phyloP scores from a whole-genome alignment of 2,113 vertebrate species.

The Bombycilla garrulus region DNA sequence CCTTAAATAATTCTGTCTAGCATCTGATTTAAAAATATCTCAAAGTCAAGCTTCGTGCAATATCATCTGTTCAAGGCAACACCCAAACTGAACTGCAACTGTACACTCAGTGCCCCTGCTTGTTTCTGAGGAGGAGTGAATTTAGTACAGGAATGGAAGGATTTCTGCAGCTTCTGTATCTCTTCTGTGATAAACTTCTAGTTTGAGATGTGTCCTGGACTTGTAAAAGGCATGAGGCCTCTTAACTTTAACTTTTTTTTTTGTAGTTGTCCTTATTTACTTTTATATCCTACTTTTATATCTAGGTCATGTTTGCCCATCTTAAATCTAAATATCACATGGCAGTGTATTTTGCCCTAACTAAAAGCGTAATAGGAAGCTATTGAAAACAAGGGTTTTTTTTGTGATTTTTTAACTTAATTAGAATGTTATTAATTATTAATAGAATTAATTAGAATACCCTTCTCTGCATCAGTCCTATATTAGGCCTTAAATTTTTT shows the following conservation, averaged over 20 bases:
- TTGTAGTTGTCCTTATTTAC: background rate
- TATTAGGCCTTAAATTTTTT: background rate
- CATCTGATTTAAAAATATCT: slow-evolving; percentile 2
- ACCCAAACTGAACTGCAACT: background rate
- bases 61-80: slow-evolving; percentile 21
- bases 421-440: background rate
- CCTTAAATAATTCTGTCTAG: background rate
- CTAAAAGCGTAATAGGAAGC: background rate
- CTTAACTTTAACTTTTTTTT: background rate
- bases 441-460: background rate
- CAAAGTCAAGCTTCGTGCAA: background rate
- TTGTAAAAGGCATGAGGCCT: background rate
- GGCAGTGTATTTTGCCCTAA: background rate
- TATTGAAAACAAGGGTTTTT: background rate
- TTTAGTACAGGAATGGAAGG: background rate
- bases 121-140: background rate
- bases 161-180: background rate
- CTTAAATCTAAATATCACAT: background rate
- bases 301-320: background rate
- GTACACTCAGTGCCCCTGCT: background rate
- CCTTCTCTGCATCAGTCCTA: background rate
- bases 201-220: background rate
- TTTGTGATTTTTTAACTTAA: background rate
- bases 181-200: background rate
- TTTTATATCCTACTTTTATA: too few relatives aligned